Conservation (phyloP, 2,888 invertebrate genomes). For the Hoplodrina blanda region DNA sequence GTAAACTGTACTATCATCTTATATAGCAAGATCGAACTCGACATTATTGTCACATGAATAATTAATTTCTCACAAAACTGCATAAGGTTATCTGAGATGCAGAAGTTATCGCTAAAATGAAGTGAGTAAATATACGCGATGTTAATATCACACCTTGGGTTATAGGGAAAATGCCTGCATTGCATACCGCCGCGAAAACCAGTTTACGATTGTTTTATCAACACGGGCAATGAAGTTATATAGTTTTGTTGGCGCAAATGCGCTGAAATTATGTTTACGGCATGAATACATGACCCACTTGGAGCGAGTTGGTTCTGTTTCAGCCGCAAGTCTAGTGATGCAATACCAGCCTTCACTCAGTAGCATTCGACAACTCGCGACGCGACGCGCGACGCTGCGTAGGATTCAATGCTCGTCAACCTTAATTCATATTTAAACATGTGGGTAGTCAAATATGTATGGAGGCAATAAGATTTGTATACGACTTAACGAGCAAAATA, state of each 20-base stretch:
- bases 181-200: conserved; percentile 68
- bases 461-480: conserved; percentile 58
- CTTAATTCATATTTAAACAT: conserved; percentile 62
- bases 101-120: conserved; percentile 24
- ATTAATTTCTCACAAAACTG: conserved; percentile 16
- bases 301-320: conserved; percentile 80
- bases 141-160: conserved; percentile 49
- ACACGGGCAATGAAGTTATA: conserved; percentile 66
- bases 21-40: conserved; percentile 11
- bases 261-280: conserved; percentile 81
- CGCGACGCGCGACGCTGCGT: conserved; percentile 69
- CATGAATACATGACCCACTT: conserved; percentile 86
- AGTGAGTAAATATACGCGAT: conserved; percentile 38
- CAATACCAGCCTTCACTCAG: conserved; percentile 74
- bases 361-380: conserved; percentile 67
- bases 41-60: conserved; percentile 18
- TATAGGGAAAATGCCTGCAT: conserved; percentile 52
- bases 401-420: conserved; percentile 64
- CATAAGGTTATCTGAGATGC: conserved; percentile 21
- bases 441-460: conserved; percentile 54
- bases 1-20: conserved; percentile 13
- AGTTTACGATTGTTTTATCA: conserved; percentile 83
- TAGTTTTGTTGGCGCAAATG: conserved; percentile 69
- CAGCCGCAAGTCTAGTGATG: conserved; percentile 79
- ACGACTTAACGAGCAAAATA: conserved; percentile 63